Base-by-base conservation (phyloP, 2,888 invertebrate genomes). In the Cosmia pyralina region DNA sequence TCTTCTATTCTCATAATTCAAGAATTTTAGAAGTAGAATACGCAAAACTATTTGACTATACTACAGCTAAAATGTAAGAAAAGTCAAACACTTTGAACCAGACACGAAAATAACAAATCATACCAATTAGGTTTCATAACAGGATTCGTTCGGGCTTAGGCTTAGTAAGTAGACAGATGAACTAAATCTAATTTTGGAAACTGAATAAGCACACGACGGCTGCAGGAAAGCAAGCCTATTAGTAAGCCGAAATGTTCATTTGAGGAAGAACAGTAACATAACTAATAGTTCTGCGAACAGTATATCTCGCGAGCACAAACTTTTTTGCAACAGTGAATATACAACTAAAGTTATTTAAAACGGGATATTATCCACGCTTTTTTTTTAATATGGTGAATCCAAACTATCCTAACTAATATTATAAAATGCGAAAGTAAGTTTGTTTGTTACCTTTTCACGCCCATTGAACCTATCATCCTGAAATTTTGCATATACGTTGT, bases 141-240 rank as follows among this genome's bases (percentile, higher is more conserved):
- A 64, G 19, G 22, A 13, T 59, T 50, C 17, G 4, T 59, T 50
- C 17, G 4, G 17, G 11, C 5, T 48, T 38, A 19, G 28, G 17
- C 19, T 57, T 46, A 59, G 4, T 34, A 3, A 34, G 34, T 38
- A 38, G 38, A 60, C 41, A 41, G 22, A 69, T 60, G n/a, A 34
- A 57, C 38, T 38, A n/a, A 70, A 76, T 65, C 64, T 74, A 74
- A 80, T 74, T 77, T 50, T 19, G 19, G 41, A 55, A 60, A 74
- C 48, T 28, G 59, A 80, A 74, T 64, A 53, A 58, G 72, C 62
- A 44, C 53, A 64, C 17, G 52, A 19, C 13, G 58, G 28, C 46
- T 17, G 44, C 63, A 59, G 48, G 17, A 46, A 75, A 59, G 15
- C 55, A 57, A 6, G 44, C 19, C 19, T 48, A 60, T 57, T 59